Percentiles rank a stretch among this genome's conserved stretches.
Conservation (phyloP, 1,140 invertebrate species). For the Drosophila repletoides region DNA sequence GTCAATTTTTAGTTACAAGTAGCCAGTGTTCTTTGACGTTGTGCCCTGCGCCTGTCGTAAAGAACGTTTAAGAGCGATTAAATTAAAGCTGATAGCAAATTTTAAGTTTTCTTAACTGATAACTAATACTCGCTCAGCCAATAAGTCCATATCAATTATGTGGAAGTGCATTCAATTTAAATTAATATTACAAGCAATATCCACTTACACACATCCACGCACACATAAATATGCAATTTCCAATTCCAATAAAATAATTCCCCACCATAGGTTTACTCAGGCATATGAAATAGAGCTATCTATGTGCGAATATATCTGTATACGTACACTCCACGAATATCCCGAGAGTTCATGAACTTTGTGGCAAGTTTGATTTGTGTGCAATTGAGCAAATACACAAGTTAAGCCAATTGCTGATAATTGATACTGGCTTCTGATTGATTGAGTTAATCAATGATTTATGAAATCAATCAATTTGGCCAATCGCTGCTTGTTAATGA, state of each 20-base stretch:
- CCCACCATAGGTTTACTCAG: neutral
- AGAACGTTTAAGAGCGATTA: slow-evolving; percentile 59
- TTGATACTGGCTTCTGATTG: slow-evolving; percentile 37
- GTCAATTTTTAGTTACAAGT: slow-evolving; percentile 78
- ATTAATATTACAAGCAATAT: slow-evolving; percentile 33
- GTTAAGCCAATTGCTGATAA: slow-evolving; percentile 13
- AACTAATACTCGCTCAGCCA: slow-evolving; percentile 11
- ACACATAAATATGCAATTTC: slow-evolving; percentile 4
- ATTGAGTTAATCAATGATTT: slow-evolving; percentile 18
- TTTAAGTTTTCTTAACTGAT: slow-evolving; percentile 18
- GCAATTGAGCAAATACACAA: slow-evolving; percentile 28
- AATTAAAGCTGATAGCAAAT: slow-evolving; percentile 64
- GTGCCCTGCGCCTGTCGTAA: slow-evolving; percentile 40
- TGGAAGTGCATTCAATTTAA: slow-evolving; percentile 25
- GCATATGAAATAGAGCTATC: neutral
- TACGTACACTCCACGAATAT: neutral
- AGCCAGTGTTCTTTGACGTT: slow-evolving; percentile 37
- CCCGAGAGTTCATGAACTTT: slow-evolving; percentile 41
- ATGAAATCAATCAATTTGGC: slow-evolving; percentile 15
- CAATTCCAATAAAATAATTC: slow-evolving; percentile 28
- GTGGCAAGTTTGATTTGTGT: slow-evolving; percentile 47
- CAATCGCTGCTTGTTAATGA: neutral
- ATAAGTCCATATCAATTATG: slow-evolving; percentile 16
- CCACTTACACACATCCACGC: neutral
- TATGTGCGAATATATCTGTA: neutral